phyloP scores from a whole-genome alignment of 2,888 invertebrate species.

The Uloborus plumipes region DNA sequence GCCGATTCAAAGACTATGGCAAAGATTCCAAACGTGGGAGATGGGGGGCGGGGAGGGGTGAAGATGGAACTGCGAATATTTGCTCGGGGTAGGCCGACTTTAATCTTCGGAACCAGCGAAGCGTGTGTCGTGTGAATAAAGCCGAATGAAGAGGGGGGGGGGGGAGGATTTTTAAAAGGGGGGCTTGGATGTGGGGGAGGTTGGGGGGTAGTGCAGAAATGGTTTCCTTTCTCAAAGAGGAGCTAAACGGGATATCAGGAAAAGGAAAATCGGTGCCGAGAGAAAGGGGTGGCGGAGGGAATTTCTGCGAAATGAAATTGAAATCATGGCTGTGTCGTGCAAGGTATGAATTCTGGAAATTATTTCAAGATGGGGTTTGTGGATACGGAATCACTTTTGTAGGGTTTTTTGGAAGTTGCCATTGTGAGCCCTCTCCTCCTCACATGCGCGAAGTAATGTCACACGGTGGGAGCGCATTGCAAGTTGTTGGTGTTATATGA shows the following conservation, averaged over 20 bases:
- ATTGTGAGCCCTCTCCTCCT: too few species aligned
- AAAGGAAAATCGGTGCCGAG: slow-evolving; percentile 1
- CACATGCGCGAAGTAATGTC: too few species aligned
- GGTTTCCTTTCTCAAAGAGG: slow-evolving; percentile 11
- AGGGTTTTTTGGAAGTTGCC: too few species aligned
- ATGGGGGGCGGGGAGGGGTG: slow-evolving; percentile 2
- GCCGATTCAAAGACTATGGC: too few species aligned
- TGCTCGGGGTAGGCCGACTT: slow-evolving; percentile 44
- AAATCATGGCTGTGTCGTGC: slow-evolving; percentile 23
- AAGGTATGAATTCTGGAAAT: slow-evolving; percentile 17
- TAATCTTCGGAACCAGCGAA: slow-evolving; percentile 54
- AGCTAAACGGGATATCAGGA: slow-evolving; percentile 8
- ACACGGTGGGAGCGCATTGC: too few species aligned
- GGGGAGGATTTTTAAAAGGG: slow-evolving; percentile 1
- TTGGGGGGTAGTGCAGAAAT: not conserved
- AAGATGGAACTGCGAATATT: slow-evolving; percentile 14
- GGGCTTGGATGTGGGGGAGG: not conserved
- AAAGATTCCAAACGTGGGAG: not conserved
- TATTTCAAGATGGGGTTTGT: slow-evolving; percentile 1
- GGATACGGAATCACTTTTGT: not conserved
- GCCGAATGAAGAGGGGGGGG: slow-evolving; percentile 9
- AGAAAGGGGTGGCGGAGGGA: not conserved
- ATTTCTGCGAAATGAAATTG: slow-evolving; percentile 36
- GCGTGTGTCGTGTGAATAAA: slow-evolving; percentile 18
- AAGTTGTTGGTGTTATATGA: too few species aligned